Base-by-base conservation (phyloP, 2,888 invertebrate species). In the Ophion costatus region DNA sequence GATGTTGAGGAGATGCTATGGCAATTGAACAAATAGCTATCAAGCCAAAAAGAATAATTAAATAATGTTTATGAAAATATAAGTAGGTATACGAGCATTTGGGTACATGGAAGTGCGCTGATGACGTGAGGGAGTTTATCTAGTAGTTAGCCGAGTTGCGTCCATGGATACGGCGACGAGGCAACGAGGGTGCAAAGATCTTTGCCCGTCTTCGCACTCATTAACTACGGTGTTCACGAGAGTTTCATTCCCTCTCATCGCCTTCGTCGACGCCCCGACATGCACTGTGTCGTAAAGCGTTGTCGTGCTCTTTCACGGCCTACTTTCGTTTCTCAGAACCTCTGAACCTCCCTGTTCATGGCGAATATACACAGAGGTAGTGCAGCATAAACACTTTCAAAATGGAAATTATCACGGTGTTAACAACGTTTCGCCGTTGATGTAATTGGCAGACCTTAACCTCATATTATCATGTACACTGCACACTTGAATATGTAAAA, bases 251-350 rank as follows among this genome's bases (percentile, higher is more conserved):
- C 74, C 17, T 70, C 66, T 71, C 74, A 51, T 24, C 45, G 33
- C 56, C 66, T 38, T 79, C 61, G 74, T 56, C 74, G 69, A 63
- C 74, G 20, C 51, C 57, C 71, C 82, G 38, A 76, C 84, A 76
- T 56, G 29, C 82, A 85, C 73, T 82, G 86, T 81, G 71, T 87
- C 88, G 84, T 89, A 89, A 89, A 89, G 84, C 82, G 83, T 74
- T 83, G 84, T 84, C 80, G 78, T 85, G 82, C 88, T 88, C 83
- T 85, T 89, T 88, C 88, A 88, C 87, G 85, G 82, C 82, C 86
- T 88, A 84, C 84, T 82, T 86, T 83, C 81, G 64, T 74, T 77
- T 70, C 71, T 79, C 82, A 45, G 73, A 86, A 86, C 86, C 87
- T 78, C 82, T 82, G 17, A 51, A 71, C 73, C 79, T 63, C 76